Evolutionary conservation across 2,888 invertebrate species (phyloP).

Genomic region (Gari tellinella): DNA sequence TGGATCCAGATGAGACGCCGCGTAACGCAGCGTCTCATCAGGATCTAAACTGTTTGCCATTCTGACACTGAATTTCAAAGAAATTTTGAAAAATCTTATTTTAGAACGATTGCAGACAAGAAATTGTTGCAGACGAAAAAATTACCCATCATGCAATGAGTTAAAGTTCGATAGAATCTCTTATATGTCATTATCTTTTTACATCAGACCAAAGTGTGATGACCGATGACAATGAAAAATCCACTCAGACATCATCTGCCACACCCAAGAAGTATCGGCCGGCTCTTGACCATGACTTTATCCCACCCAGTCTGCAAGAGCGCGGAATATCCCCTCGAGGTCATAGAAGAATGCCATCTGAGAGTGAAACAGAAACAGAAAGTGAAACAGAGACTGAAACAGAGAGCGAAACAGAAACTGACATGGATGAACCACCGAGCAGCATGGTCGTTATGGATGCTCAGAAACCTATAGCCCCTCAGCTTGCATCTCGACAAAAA

Average conservation of each 20-base stretch:
- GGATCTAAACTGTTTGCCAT: too few relatives aligned
- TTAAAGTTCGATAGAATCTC: too few relatives aligned
- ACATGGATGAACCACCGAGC: conserved; percentile 51
- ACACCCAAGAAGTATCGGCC: conserved; percentile 46
- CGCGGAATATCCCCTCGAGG: conserved; percentile 28
- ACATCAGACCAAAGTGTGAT: conserved; percentile 69
- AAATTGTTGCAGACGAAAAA: too few relatives aligned
- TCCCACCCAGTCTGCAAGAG: conserved; percentile 54
- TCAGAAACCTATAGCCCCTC: conserved; percentile 59
- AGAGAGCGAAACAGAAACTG: conserved; percentile 59
- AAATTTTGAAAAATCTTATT: too few relatives aligned
- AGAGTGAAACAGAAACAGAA: conserved; percentile 47
- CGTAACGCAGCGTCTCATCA: too few relatives aligned
- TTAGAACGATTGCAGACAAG: too few relatives aligned
- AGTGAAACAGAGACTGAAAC: conserved; percentile 63
- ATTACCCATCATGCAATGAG: too few relatives aligned
- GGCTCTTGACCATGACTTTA: conserved; percentile 57
- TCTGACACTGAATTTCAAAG: too few relatives aligned
- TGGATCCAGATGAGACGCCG: too few relatives aligned
- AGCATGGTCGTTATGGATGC: conserved; percentile 72
- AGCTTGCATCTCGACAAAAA: conserved; percentile 25
- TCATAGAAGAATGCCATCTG: conserved; percentile 32
- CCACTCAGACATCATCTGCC: conserved; percentile 60
- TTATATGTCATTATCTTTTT: too few relatives aligned
- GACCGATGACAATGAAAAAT: conserved; percentile 69